Conservation (phyloP, 2,113 vertebrate genomes). For the Pangasianodon hypophthalmus region DNA sequence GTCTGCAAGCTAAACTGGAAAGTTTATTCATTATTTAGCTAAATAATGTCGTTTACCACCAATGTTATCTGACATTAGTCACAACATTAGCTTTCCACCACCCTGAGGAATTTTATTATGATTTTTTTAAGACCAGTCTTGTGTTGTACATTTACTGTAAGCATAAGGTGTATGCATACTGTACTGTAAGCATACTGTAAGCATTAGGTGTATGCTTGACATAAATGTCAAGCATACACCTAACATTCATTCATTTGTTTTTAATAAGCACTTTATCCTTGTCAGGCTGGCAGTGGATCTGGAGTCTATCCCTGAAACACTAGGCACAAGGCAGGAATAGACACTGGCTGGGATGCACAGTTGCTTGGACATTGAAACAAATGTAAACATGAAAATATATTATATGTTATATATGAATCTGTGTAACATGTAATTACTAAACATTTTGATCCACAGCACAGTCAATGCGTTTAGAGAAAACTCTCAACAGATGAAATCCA, state of each 20-base stretch:
- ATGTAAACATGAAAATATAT: slow-evolving; percentile 2
- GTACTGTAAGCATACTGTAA: no score
- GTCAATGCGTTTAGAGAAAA: not conserved
- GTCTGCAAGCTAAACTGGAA: not conserved
- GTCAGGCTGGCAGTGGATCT: not conserved
- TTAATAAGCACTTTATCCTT: not conserved
- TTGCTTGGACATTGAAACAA: not conserved
- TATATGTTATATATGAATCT: not conserved
- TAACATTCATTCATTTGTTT: not conserved
- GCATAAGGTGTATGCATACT: no score
- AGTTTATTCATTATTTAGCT: not conserved
- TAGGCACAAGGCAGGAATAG: not conserved
- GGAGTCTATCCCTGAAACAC: not conserved
- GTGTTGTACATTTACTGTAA: not conserved
- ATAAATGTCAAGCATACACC: not conserved
- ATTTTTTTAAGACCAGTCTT: not conserved
- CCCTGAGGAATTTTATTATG: not conserved
- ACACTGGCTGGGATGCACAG: not conserved
- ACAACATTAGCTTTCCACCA: not conserved
- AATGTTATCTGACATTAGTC: not conserved
- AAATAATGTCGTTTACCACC: not conserved
- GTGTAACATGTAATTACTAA: slow-evolving; percentile 28
- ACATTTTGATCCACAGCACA: not conserved
- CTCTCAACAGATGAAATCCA: slow-evolving; percentile 26
- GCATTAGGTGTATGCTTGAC: no score